phyloP scores from a whole-genome alignment of 2,797 vertebrate genomes.

The Coregonus suidteri region DNA sequence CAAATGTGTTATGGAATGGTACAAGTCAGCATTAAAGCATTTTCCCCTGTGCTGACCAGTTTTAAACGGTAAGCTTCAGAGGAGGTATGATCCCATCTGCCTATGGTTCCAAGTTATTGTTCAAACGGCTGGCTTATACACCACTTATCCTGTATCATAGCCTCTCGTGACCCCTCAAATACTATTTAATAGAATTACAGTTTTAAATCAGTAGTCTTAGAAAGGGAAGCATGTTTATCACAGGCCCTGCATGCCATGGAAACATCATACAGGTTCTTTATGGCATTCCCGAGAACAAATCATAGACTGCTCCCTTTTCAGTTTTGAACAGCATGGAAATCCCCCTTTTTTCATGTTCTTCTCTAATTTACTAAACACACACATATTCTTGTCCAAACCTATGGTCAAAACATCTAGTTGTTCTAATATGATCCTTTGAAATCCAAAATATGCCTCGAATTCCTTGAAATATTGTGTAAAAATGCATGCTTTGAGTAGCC shows the following conservation, averaged over 20 bases:
- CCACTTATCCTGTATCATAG: constrained; percentile 82
- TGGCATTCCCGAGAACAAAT: neutral
- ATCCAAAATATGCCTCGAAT: too few species aligned
- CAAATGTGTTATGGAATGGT: constrained; percentile 68
- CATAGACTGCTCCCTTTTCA: neutral
- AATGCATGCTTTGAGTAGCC: neutral
- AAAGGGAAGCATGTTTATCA: constrained; percentile 31
- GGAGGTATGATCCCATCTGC: constrained; percentile 79
- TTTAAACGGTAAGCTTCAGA: constrained; percentile 67
- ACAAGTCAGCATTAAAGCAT: constrained; percentile 78
- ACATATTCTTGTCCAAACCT: constrained; percentile 14
- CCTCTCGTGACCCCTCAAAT: constrained; percentile 79
- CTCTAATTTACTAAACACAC: neutral
- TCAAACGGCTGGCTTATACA: constrained; percentile 75
- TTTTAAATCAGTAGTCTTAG: constrained; percentile 76
- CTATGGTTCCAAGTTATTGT: constrained; percentile 80
- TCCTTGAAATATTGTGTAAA: neutral
- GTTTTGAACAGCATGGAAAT: neutral
- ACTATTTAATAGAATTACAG: constrained; percentile 83
- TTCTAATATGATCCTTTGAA: too few species aligned
- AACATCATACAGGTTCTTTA: constrained; percentile 55
- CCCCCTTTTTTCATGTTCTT: neutral
- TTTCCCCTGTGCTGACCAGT: constrained; percentile 60
- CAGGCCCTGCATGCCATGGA: constrained; percentile 4
- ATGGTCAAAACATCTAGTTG: neutral